Evolutionary conservation across 2,113 vertebrate species (phyloP).

Genomic region (Seriola dumerili): DNA sequence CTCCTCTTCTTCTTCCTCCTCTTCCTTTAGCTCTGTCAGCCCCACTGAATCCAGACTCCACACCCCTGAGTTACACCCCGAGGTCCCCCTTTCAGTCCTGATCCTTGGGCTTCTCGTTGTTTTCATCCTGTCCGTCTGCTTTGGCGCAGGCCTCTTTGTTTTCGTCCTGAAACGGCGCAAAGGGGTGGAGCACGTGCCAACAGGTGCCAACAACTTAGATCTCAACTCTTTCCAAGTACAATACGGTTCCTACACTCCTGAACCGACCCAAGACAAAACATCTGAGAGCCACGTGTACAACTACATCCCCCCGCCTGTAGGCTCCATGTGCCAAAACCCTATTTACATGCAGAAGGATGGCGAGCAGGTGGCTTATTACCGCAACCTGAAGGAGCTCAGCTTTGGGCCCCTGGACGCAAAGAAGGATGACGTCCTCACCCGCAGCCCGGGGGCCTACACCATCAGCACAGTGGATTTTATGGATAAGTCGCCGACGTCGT

Average conservation of each 20-base stretch:
- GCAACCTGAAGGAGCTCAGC: slow-evolving; percentile 93
- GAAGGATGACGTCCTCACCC: slow-evolving; percentile 87
- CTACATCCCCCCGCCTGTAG: slow-evolving; percentile 93
- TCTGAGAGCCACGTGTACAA: slow-evolving; percentile 95
- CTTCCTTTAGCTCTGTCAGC: slow-evolving; percentile 71
- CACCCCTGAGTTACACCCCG: slow-evolving; percentile 89
- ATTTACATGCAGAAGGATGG: slow-evolving; percentile 98
- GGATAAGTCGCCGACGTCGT: slow-evolving; percentile 85
- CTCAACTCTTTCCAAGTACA: slow-evolving; percentile 95
- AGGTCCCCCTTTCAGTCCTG: slow-evolving; percentile 96
- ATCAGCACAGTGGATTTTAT: slow-evolving; percentile 94
- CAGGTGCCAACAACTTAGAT: slow-evolving; percentile 90
- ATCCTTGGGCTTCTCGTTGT: slow-evolving; percentile 97
- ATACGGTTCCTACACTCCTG: slow-evolving; percentile 92
- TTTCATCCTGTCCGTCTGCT: slow-evolving; percentile 97
- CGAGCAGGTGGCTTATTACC: slow-evolving; percentile 93
- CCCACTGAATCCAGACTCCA: slow-evolving; percentile 86
- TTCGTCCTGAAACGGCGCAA: slow-evolving; percentile 97
- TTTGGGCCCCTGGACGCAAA: slow-evolving; percentile 89
- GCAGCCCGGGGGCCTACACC: slow-evolving; percentile 89
- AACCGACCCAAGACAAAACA: slow-evolving; percentile 88
- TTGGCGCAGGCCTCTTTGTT: slow-evolving; percentile 96
- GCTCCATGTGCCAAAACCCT: slow-evolving; percentile 98
- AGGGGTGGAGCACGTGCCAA: slow-evolving; percentile 88
- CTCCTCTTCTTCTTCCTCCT: slow-evolving; percentile 24